Conservation (phyloP, 2,113 vertebrate genomes). For the Malurus melanocephalus region DNA sequence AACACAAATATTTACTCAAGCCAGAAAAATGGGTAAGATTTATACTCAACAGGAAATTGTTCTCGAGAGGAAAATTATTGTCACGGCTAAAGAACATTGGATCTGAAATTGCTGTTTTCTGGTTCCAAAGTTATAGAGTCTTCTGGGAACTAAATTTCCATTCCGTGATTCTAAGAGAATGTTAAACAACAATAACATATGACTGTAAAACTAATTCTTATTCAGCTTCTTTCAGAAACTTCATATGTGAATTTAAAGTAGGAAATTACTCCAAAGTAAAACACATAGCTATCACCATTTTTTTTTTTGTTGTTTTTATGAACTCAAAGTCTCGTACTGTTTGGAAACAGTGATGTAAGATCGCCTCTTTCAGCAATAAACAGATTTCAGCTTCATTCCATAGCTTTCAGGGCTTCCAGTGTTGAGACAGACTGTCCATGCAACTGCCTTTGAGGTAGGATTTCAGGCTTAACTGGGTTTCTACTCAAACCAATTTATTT, state of each 20-base stretch:
- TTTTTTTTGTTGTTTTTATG: background rate
- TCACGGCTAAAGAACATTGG: background rate
- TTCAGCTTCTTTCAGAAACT: background rate
- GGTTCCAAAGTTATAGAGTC: background rate
- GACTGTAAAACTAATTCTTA: background rate
- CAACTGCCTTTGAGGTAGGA: background rate
- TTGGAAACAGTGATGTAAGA: background rate
- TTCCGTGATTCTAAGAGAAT: background rate
- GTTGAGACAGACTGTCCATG: background rate
- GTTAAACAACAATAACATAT: background rate
- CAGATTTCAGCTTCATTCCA: background rate
- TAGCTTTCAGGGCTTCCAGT: background rate
- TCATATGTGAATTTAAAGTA: background rate
- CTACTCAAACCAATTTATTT: background rate
- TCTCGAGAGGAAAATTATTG: background rate
- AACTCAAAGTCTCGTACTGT: background rate
- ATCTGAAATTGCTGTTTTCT: background rate
- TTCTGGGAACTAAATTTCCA: slow-evolving; percentile 32
- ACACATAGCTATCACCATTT: background rate
- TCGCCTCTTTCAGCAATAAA: background rate
- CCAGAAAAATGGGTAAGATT: background rate
- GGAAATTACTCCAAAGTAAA: background rate
- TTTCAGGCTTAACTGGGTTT: slow-evolving; percentile 13
- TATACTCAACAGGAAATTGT: background rate
- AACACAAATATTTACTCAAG: slow-evolving; percentile 17